Base-by-base conservation (phyloP, 1,140 invertebrate genomes). In the Lethrus apterus region DNA sequence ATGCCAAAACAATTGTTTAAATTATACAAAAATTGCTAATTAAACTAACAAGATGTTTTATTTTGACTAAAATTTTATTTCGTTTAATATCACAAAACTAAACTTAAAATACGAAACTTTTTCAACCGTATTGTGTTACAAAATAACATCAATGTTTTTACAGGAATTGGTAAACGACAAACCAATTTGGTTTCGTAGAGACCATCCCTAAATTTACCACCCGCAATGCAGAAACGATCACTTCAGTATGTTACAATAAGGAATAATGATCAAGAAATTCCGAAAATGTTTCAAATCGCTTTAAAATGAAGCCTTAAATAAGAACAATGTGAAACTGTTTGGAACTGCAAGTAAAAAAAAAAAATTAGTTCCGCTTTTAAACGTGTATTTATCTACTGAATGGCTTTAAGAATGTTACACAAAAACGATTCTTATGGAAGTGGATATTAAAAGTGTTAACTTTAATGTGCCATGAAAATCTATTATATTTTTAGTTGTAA, bases 381-480 rank as follows among this genome's bases (percentile, higher is more conserved):
- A 23, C n/a, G 10, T 38, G 35, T 38, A 38, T 38, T 38, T 38
- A 38, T 38, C 24, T 21, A 38, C 19, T 21, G 24, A 38, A 38
- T 38, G 35, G 7, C 35, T 21, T 38, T 38, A 38, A 38, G 24
- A 38, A 38, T 13, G 35, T 38, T 21, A 11, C 20, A 19, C 11
- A 21, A 21, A 38, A 38, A 38, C 35, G 11, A 21, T 38, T 38
- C 35, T 38, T 38, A 38, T 38, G 35, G 35, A 38, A 38, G 35
- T 38, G 35, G 35, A 38, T 38, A 38, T 38, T 38, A 38, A 38
- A 38, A 52, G 36, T 46, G 48, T 50, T 33, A 50, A 18, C 38
- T 23, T 31, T 46, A 50, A 50, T 50, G 21, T 40, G 24, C 48
- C 48, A 30, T 50, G 48, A 50, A 46, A 38, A 50, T 46, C 44